These are phyloP conservation scores for Drosophila formosana DNA, from an alignment of 2,888 invertebrate genomes.

Conservation along the genomic window DNA sequence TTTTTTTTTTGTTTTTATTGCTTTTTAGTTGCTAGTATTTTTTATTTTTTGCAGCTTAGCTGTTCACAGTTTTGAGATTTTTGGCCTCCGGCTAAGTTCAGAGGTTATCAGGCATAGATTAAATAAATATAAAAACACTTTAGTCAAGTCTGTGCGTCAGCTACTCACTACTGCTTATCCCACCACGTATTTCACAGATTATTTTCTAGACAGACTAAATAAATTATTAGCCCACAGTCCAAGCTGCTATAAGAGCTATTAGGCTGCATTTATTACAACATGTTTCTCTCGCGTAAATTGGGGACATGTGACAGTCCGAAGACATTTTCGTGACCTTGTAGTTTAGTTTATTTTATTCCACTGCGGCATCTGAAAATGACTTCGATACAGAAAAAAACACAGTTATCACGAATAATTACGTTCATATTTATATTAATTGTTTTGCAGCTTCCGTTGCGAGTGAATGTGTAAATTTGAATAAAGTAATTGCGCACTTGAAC, in stretches of 20 bases:
- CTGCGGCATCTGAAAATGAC: background rate
- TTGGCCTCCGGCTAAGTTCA: background rate
- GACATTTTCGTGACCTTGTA: background rate
- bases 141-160: background rate
- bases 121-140: background rate
- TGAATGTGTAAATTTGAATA: background rate
- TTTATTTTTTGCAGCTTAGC: constrained; percentile 1
- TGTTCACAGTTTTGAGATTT: background rate
- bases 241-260: background rate
- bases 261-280: constrained; percentile 2
- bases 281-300: background rate
- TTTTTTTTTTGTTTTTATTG: too few relatives aligned
- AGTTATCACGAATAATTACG: background rate
- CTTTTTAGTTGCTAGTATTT: background rate
- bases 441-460: background rate
- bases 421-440: background rate
- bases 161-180: background rate
- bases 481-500: too few relatives aligned
- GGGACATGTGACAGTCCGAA: background rate
- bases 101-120: constrained; percentile 1
- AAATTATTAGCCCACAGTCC: background rate
- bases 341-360: too few relatives aligned
- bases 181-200: background rate
- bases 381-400: background rate
- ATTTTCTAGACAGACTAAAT: background rate